Evolutionary conservation across 2,113 vertebrate species (phyloP), one percentile per base, ranked within the genome.

Genomic region (Tupaia tana): DNA sequence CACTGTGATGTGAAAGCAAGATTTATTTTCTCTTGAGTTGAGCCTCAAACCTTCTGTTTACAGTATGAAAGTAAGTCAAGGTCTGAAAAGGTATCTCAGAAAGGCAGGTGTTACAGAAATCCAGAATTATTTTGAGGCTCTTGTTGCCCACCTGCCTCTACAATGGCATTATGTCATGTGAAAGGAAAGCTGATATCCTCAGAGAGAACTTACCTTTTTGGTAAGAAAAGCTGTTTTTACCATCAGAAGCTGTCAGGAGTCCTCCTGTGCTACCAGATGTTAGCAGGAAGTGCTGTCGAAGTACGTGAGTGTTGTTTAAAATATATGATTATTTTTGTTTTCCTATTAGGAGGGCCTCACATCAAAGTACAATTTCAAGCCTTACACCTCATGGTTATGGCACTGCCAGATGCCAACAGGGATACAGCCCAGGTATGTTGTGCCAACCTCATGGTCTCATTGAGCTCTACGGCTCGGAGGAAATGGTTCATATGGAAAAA

Each of bases 401-500:
- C 99, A 66, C 98, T 99, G 95, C 99, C 99, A 71, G 99, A 99
- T 89, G 98, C 98, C 84, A 99, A 99, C 98, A 98, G 99, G 97
- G 98, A 99, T 96, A 98, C 98, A 34, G 99, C 99, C 77, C 99
- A 99, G 98, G 99, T 99, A 99, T 52, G 97, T 96, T 64, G 22
- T 79, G 29, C 12, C 0, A 80, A 52, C 94, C 34, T 61, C 81
- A 24, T 16, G 4, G 61, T 77, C 94, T 85, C 90, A 83, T 80
- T 59, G 93, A 61, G 22, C 59, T 70, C 93, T 75, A 13, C 3
- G 89, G 91, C 58, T 64, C 25, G 70, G 20, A 77, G 52, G 24
- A 73, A 19, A 14, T 34, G 19, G 78, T 11, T 79, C 43, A 12
- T 19, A 10, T 74, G 54, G 93, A 34, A 69, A 89, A 20, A 56